Evolutionary conservation across 64 coral and sea anemone species (phyloP), one percentile per base, ranked within the genome.

Genomic region (Acropora tenuis): DNA sequence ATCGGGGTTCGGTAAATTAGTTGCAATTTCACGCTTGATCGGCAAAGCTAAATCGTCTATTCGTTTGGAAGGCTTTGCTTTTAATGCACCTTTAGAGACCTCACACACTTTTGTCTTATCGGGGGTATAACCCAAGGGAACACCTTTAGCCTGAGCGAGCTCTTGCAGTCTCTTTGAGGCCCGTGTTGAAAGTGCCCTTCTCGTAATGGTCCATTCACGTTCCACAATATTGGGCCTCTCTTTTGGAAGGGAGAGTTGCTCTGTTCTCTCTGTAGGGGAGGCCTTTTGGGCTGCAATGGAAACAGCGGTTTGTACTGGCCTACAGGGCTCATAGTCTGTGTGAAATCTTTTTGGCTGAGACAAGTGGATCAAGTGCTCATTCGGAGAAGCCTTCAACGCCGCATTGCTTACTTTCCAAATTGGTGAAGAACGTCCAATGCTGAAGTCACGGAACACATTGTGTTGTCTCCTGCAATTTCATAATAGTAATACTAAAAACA

Each of bases 21-120:
- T 88, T 17, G 88, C 92, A 47, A 97, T 73, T 78, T 94, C 82
- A 18, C 92, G 83, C 59, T 88, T 77, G 0, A 90, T 76, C 3
- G 95, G 95, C 30, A 91, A 86, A 17, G 95, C 81, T 3, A 97
- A 78, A 63, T 97, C 95, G 10, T 94, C 88, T 12, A 97, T 48
- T 83, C 95, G 77, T 11, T 83, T 87, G 12, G 95, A 88, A 0
- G 92, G 63, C 42, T 86, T 91, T 5, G 92, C 89, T 83, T 77
- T 90, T 16, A 94, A 76, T 6, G 95, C 95, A 9, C 92, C 95
- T 5, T 90, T 91, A 47, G 86, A 93, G 10, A 97, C 95, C 88
- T 90, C 58, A 92, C 95, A 97, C 11, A 92, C 90, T 88, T 91
- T 81, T 20, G 78, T 90, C 47, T 97, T 97, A 88, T 97, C 95